phyloP scores from a whole-genome alignment of 1,140 invertebrate species.

The Hydropsyche tenuis region DNA sequence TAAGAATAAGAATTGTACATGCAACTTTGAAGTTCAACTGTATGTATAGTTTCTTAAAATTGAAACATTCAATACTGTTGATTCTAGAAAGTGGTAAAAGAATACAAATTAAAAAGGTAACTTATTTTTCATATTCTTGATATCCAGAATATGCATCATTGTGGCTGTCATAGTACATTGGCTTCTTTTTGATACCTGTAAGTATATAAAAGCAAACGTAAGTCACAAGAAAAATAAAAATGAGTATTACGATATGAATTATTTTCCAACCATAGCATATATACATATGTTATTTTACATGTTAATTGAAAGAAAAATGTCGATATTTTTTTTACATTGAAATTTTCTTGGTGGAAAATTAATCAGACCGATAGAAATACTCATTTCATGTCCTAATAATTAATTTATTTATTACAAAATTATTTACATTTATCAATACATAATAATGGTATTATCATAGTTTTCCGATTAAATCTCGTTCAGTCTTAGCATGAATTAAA shows the following conservation, averaged over 20 bases:
- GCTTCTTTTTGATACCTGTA: conserved; percentile 43
- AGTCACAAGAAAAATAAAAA: neutral
- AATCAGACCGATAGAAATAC: too few species aligned
- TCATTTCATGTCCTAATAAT: too few species aligned
- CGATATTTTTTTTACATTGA: neutral
- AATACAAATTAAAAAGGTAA: neutral
- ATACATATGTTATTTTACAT: too few species aligned
- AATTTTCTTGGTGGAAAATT: too few species aligned
- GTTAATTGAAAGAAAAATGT: too few species aligned
- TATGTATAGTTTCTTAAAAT: neutral
- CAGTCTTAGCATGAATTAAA: neutral
- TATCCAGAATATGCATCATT: conserved; percentile 31
- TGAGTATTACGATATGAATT: neutral
- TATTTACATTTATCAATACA: neutral
- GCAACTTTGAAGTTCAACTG: neutral
- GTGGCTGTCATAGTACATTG: conserved; percentile 42
- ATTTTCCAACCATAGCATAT: neutral
- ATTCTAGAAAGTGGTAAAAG: conserved; percentile 29
- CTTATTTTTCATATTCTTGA: conserved; percentile 41
- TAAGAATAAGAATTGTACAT: neutral
- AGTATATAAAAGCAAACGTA: conserved; percentile 10
- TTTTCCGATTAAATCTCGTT: neutral
- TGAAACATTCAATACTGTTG: conserved; percentile 23
- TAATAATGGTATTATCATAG: neutral
- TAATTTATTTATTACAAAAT: too few species aligned